These are phyloP conservation scores for Parazoanthus darwini DNA, from an alignment of 92 coral and sea anemone genomes.

Conservation along the genomic window DNA sequence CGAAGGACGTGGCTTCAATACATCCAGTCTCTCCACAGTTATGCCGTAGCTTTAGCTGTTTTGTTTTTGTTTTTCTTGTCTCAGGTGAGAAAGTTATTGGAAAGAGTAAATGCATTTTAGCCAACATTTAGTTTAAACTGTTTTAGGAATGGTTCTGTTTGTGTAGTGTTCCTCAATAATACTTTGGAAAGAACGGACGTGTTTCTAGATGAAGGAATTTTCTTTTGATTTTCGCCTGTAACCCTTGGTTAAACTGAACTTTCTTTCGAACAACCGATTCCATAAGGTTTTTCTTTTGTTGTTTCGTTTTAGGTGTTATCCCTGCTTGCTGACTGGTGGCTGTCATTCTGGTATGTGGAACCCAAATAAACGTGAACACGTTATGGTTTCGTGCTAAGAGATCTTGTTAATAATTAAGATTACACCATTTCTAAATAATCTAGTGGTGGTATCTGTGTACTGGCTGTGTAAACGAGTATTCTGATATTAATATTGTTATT, in stretches of 20 bases:
- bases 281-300: neutral
- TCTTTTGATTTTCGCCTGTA: too few relatives aligned
- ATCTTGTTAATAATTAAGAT: neutral
- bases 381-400: neutral
- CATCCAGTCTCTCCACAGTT: slow-evolving; percentile 63
- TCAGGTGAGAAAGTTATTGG: slow-evolving; percentile 53
- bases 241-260: too few relatives aligned
- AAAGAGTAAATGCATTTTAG: too few relatives aligned
- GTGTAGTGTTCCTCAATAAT: too few relatives aligned
- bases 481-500: neutral
- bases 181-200: too few relatives aligned
- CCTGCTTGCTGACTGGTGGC: slow-evolving; percentile 72
- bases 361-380: neutral
- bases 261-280: too few relatives aligned
- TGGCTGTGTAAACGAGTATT: neutral
- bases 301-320: slow-evolving; percentile 51
- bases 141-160: too few relatives aligned
- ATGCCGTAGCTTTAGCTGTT: slow-evolving; percentile 51
- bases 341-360: slow-evolving; percentile 73
- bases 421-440: neutral
- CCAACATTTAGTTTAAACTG: too few relatives aligned
- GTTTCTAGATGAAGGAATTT: too few relatives aligned
- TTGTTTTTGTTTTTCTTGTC: slow-evolving; percentile 59
- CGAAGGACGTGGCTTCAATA: slow-evolving; percentile 62
- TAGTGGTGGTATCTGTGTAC: neutral